Percentiles rank a stretch among this genome's conserved stretches.
Conservation (phyloP, 2,113 vertebrate genomes). For the Callithrix jacchus region DNA sequence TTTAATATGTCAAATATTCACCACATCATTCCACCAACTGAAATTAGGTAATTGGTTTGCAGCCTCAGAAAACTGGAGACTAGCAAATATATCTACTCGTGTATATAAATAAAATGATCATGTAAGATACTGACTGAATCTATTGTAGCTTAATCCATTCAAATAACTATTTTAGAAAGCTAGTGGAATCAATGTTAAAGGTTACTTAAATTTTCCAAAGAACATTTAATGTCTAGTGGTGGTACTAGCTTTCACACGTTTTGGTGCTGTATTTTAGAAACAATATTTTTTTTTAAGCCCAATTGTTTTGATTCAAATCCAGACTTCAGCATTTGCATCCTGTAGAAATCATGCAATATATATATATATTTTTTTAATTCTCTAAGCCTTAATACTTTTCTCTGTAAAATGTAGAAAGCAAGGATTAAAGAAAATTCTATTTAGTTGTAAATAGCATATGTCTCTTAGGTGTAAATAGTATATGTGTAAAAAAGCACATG, state of each 20-base stretch:
- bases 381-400: not conserved
- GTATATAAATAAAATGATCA: not conserved
- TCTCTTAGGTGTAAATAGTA: no score
- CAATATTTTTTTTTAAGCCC: not conserved
- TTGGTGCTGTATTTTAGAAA: not conserved
- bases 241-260: not conserved
- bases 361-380: not conserved
- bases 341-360: not conserved
- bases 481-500: not conserved
- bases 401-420: not conserved
- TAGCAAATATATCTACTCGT: not conserved
- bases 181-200: not conserved
- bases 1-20: not conserved
- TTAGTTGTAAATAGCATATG: not conserved
- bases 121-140: not conserved
- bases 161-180: not conserved
- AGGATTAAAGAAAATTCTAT: not conserved
- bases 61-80: not conserved
- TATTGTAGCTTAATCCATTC: not conserved
- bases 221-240: not conserved
- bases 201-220: not conserved
- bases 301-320: not conserved
- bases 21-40: not conserved
- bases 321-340: not conserved
- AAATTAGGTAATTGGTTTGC: not conserved